These are phyloP conservation scores for Sebastes vulpes DNA, from an alignment of 2,797 vertebrate species.

Conservation along the genomic window DNA sequence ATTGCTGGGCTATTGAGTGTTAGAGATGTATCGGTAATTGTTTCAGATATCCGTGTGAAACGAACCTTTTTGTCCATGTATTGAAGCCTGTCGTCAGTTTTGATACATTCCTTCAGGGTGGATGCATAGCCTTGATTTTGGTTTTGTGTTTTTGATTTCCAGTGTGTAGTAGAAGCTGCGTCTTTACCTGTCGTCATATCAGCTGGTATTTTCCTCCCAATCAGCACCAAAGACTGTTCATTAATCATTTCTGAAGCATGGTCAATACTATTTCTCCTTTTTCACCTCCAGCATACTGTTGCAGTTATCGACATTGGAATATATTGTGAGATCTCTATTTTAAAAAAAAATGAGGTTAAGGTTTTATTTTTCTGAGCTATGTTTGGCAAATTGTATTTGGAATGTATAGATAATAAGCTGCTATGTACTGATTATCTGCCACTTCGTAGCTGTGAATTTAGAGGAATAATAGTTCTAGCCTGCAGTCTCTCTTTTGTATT, in stretches of 20 bases:
- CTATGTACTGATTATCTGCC: constrained; percentile 98
- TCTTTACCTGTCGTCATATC: constrained; percentile 71
- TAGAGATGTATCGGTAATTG: constrained; percentile 92
- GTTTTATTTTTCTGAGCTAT: constrained; percentile 92
- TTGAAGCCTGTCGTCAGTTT: constrained; percentile 91
- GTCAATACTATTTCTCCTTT: constrained; percentile 91
- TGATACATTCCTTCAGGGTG: constrained; percentile 99
- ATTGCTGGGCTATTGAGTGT: constrained; percentile 92
- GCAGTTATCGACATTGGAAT: constrained; percentile 86
- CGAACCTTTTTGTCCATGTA: constrained; percentile 80
- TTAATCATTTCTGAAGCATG: constrained; percentile 92
- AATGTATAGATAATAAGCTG: constrained; percentile 99
- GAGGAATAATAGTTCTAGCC: constrained; percentile 95
- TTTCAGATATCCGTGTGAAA: constrained; percentile 90
- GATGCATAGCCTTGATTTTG: constrained; percentile 71
- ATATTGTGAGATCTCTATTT: constrained; percentile 80
- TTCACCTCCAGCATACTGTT: constrained; percentile 89
- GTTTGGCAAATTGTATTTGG: constrained; percentile 96
- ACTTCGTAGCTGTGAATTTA: constrained; percentile 99
- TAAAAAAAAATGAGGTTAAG: constrained; percentile 89
- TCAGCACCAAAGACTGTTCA: constrained; percentile 98
- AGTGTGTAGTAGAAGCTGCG: constrained; percentile 67
- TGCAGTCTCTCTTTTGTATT: constrained; percentile 93
- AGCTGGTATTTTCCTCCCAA: constrained; percentile 63
- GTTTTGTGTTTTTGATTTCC: constrained; percentile 76